These are phyloP conservation scores for Cerceris rybyensis DNA, from an alignment of 2,888 invertebrate genomes.

Conservation along the genomic window DNA sequence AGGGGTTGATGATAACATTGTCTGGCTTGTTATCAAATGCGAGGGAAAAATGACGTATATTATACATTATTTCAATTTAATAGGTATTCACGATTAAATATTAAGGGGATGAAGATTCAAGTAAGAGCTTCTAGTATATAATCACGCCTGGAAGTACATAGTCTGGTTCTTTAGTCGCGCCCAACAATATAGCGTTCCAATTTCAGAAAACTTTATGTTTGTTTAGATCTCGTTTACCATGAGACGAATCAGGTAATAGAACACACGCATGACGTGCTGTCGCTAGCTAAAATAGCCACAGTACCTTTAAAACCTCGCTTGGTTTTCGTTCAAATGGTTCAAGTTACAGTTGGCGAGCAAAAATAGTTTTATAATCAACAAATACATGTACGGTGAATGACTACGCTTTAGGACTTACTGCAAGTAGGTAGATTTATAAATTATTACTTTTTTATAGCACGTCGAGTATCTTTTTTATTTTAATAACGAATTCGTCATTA, in stretches of 20 bases:
- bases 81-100: too few relatives aligned
- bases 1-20: too few relatives aligned
- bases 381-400: slow-evolving; percentile 4
- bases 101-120: too few relatives aligned
- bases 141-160: too few relatives aligned
- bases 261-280: slow-evolving; percentile 21
- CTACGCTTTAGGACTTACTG: neutral
- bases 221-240: slow-evolving; percentile 14
- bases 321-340: slow-evolving; percentile 41
- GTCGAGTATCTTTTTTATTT: too few relatives aligned
- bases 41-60: too few relatives aligned
- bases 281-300: slow-evolving; percentile 42
- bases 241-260: slow-evolving; percentile 25
- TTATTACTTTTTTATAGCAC: too few relatives aligned
- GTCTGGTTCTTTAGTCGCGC: too few relatives aligned
- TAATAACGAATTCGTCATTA: too few relatives aligned
- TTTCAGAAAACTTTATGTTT: slow-evolving; percentile 11
- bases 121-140: too few relatives aligned
- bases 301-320: slow-evolving; percentile 38
- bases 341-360: slow-evolving; percentile 27
- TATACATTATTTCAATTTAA: too few relatives aligned
- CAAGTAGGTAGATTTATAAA: neutral
- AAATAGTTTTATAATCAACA: slow-evolving; percentile 49
- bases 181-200: neutral
- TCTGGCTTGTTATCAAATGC: too few relatives aligned